phyloP scores from a whole-genome alignment of 2,113 vertebrate genomes.

The Corvus moneduloides region DNA sequence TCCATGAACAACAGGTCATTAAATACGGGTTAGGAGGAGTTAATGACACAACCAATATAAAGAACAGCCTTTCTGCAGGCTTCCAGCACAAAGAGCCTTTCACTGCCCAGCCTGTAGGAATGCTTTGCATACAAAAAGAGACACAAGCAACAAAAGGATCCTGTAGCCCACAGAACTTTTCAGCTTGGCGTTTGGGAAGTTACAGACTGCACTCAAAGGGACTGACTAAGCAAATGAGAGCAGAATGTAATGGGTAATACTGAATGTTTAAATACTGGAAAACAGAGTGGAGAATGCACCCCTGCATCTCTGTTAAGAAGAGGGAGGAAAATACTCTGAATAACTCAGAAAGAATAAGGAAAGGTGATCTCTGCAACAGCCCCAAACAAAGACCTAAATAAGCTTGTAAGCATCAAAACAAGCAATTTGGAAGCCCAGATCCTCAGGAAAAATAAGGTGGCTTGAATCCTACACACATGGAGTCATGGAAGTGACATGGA shows the following conservation, averaged over 20 bases:
- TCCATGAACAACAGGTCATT: neutral
- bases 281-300: neutral
- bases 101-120: conserved; percentile 23
- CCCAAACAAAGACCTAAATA: neutral
- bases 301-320: neutral
- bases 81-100: conserved; percentile 56
- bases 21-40: conserved; percentile 36
- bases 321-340: neutral
- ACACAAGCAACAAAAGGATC: conserved; percentile 50
- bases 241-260: neutral
- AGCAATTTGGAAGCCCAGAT: neutral
- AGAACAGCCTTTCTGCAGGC: conserved; percentile 6
- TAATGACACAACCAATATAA: conserved; percentile 16
- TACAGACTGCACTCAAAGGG: neutral
- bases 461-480: neutral
- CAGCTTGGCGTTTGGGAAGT: neutral
- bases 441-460: neutral
- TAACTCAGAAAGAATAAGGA: neutral
- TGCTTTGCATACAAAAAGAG: conserved; percentile 58
- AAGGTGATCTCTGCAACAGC: neutral
- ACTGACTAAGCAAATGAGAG: conserved; percentile 25
- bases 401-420: neutral
- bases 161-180: conserved; percentile 5
- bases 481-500: neutral
- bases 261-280: neutral